A percentile compares a stretch with the other conserved stretches of the same genome.
Evolutionary conservation across 2,888 invertebrate species (phyloP).

Genomic region (Trichogramma evanescens): DNA sequence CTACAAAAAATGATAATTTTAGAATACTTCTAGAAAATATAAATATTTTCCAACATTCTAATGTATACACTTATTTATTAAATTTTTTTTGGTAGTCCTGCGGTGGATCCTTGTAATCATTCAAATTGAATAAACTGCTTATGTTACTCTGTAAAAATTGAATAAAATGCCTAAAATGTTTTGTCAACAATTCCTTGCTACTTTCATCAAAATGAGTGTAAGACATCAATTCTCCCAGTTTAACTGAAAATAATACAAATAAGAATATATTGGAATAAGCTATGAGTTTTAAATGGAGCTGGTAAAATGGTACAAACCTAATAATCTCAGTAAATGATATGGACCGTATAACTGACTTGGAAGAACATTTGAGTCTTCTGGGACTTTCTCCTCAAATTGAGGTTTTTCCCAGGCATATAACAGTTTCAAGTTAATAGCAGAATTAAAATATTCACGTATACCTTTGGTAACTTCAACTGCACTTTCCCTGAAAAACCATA

Average conservation of each 20-base stretch:
- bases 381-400: slow-evolving; percentile 78
- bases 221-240: slow-evolving; percentile 81
- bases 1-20: slow-evolving; percentile 2
- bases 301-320: slow-evolving; percentile 49
- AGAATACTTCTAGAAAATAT: neutral
- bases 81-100: slow-evolving; percentile 79
- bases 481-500: slow-evolving; percentile 33
- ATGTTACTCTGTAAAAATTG: slow-evolving; percentile 81
- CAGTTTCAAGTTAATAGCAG: slow-evolving; percentile 82
- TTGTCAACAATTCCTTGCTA: slow-evolving; percentile 73
- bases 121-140: slow-evolving; percentile 69
- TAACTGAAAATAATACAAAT: slow-evolving; percentile 46
- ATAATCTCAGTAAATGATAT: slow-evolving; percentile 80
- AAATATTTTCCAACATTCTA: slow-evolving; percentile 3
- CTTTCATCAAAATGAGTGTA: slow-evolving; percentile 85
- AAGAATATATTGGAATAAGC: neutral
- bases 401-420: slow-evolving; percentile 90
- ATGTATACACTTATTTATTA: slow-evolving; percentile 21
- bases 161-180: slow-evolving; percentile 82
- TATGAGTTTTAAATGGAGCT: neutral
- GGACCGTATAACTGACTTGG: slow-evolving; percentile 84
- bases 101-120: slow-evolving; percentile 79
- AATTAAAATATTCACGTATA: slow-evolving; percentile 89
- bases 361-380: slow-evolving; percentile 68
- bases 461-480: slow-evolving; percentile 52